Conservation (phyloP, 2,113 vertebrate genomes). For the Scomber japonicus region DNA sequence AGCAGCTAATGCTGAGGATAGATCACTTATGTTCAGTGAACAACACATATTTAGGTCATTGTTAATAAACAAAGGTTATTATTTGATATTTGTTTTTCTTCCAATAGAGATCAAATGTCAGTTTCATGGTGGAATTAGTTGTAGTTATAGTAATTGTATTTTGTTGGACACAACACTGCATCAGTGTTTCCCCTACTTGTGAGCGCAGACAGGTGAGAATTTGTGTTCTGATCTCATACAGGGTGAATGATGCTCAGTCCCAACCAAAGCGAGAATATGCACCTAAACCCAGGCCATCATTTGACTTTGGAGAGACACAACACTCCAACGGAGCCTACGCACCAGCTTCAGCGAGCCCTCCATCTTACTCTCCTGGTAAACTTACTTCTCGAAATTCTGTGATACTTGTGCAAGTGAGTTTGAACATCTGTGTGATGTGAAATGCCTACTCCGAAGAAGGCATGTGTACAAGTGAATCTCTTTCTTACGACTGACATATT, state of each 20-base stretch:
- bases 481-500: slow-evolving; percentile 45
- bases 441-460: slow-evolving; percentile 3
- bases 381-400: background rate
- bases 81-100: background rate
- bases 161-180: background rate
- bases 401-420: background rate
- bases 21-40: slow-evolving; percentile 7
- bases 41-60: background rate
- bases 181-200: background rate
- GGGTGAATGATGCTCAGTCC: slow-evolving; percentile 89
- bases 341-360: slow-evolving; percentile 53
- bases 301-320: slow-evolving; percentile 86
- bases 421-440: background rate
- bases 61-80: background rate
- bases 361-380: slow-evolving; percentile 76
- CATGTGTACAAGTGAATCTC: background rate
- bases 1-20: background rate
- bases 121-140: background rate
- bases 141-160: background rate
- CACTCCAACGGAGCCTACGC: slow-evolving; percentile 90
- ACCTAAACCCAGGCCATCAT: slow-evolving; percentile 88
- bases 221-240: slow-evolving; percentile 64
- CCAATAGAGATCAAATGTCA: background rate
- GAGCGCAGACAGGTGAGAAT: slow-evolving; percentile 13
- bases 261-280: slow-evolving; percentile 89